A percentile compares a stretch with the other conserved stretches of the same genome.
Evolutionary conservation across 2,113 vertebrate species (phyloP).

Genomic region (Barbus barbus): DNA sequence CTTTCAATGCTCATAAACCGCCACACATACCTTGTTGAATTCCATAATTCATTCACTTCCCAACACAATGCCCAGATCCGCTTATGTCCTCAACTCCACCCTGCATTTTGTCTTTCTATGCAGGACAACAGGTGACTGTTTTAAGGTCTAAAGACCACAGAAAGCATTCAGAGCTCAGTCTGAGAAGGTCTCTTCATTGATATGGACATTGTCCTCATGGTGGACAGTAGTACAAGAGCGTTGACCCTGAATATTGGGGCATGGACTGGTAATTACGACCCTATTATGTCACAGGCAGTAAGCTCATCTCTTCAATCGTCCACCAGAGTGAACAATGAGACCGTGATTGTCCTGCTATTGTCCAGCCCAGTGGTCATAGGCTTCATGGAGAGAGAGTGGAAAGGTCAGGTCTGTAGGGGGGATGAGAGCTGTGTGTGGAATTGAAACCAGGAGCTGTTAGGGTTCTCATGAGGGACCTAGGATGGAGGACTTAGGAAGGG

Average conservation of each 20-base stretch:
- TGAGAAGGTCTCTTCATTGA: conserved; percentile 21
- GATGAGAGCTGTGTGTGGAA: conserved; percentile 6
- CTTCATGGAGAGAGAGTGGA: conserved; percentile 27
- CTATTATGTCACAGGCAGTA: conserved; percentile 45
- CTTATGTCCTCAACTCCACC: conserved; percentile 37
- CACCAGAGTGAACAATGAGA: conserved; percentile 23
- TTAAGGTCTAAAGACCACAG: conserved; percentile 23
- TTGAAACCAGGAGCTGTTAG: conserved; percentile 34
- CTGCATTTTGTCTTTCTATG: conserved; percentile 3
- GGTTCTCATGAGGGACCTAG: conserved; percentile 19
- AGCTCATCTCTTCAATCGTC: conserved; percentile 40
- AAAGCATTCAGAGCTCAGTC: conserved; percentile 27
- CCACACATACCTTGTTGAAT: neutral
- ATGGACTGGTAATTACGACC: conserved; percentile 48
- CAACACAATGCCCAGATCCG: neutral
- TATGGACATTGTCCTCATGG: conserved; percentile 24
- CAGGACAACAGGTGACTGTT: conserved; percentile 43
- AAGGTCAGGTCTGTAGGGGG: conserved; percentile 22
- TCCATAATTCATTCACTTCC: conserved; percentile 5
- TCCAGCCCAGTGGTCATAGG: conserved; percentile 28
- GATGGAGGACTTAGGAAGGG: conserved; percentile 1
- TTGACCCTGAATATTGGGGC: conserved; percentile 55
- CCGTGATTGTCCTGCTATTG: conserved; percentile 25
- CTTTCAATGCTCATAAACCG: conserved; percentile 14
- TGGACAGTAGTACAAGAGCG: conserved; percentile 3